Evolutionary conservation across 2,113 vertebrate genomes (phyloP), one percentile per base, ranked within the genome.

Genomic region (Antigone vipio): DNA sequence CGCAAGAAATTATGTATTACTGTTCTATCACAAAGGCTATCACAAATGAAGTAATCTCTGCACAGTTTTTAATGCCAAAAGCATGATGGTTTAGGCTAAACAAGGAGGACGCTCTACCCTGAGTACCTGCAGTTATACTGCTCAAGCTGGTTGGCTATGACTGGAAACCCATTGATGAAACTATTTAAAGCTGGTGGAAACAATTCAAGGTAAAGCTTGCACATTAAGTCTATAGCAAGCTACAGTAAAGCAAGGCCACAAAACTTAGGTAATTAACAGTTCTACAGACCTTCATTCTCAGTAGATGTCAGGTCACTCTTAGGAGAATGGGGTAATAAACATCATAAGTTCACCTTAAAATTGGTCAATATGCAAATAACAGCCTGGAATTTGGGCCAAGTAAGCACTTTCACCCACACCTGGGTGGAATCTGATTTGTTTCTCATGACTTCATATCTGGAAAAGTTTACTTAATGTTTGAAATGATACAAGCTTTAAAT

Each of bases 301-400:
- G 71, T 56, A 29, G 67, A 44, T 75, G 34, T 69, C 68, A 83
- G 73, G 87, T 92, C 62, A 83, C 42, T 59, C 29, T 75, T 79
- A 66, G 72, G 40, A 55, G 71, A 35, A 45, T 27, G 9, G 40
- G 29, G 40, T 58, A 74, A 58, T 78, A 72, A 91, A 35, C 67
- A 68, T 35, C 73, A 82, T 35, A 15, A 67, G 32, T 49, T 79
- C 80, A 96, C 95, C 88, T 96, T 81, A 94, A 94, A 94, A 94
- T 24, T 40, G 68, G 60, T 59, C 68, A 56, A 95, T 91, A 91
- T 66, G 52, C 44, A 93, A 94, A 96, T 81, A 85, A 88, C 49
- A 92, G 49, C 52, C 73, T 67, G 79, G 63, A 80, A 84, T 83
- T 53, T 18, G 24, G 72, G 38, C 60, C 49, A 79, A 90, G 53